phyloP scores from a whole-genome alignment of 2,888 invertebrate species.

The Drosophila melanosoma region DNA sequence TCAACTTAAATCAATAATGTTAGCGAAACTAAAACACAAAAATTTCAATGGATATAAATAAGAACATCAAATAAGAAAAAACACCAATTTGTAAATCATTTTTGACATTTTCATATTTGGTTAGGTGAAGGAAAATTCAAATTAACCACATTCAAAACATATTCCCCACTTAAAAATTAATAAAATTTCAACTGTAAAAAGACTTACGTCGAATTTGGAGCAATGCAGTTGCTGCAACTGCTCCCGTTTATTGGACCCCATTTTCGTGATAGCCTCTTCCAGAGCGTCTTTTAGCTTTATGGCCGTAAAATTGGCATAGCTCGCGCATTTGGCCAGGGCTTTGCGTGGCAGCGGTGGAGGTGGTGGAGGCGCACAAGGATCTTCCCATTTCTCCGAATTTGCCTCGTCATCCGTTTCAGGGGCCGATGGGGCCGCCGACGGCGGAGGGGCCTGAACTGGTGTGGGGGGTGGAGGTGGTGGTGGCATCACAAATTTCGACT shows the following conservation, averaged over 20 bases:
- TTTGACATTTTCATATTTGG: constrained; percentile 7
- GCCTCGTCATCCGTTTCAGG: constrained; percentile 60
- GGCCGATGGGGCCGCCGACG: constrained; percentile 19
- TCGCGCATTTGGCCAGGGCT: constrained; percentile 23
- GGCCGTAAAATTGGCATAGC: constrained; percentile 57
- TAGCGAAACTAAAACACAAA: constrained; percentile 34
- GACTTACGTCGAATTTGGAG: constrained; percentile 35
- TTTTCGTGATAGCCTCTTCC: constrained; percentile 70
- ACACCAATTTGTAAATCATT: constrained; percentile 21
- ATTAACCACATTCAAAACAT: constrained; percentile 14
- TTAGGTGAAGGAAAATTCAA: constrained; percentile 9
- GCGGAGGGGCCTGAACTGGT: constrained; percentile 62
- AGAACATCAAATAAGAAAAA: neutral
- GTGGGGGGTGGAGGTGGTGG: constrained; percentile 80
- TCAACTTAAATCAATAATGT: constrained; percentile 12
- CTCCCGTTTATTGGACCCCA: constrained; percentile 56
- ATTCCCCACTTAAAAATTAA: neutral
- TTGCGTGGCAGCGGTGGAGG: constrained; percentile 67
- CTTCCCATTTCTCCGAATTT: constrained; percentile 67
- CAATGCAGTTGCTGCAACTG: constrained; percentile 25
- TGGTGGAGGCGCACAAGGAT: constrained; percentile 68
- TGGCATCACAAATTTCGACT: constrained; percentile 53
- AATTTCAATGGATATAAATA: constrained; percentile 46
- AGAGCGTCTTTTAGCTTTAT: constrained; percentile 66
- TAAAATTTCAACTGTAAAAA: constrained; percentile 19